Evolutionary conservation across 2,797 vertebrate genomes (phyloP).

Genomic region (Kryptopterus vitreolus): DNA sequence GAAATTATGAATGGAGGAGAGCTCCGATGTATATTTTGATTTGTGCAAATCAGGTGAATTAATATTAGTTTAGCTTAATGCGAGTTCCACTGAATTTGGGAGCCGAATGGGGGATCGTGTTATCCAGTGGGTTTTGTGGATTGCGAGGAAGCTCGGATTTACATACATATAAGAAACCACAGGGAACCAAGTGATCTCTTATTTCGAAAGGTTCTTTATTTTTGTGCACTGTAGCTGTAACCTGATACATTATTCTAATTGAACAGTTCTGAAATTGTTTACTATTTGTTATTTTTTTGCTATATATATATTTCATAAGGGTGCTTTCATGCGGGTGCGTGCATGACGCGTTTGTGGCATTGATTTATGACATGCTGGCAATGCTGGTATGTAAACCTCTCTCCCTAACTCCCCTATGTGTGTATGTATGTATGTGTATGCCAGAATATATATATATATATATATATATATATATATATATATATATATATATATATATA

Average conservation of each 20-base stretch:
- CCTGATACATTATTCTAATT: too few relatives aligned
- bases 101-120: constrained; percentile 34
- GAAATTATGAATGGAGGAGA: neutral
- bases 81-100: constrained; percentile 57
- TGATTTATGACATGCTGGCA: too few relatives aligned
- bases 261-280: too few relatives aligned
- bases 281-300: too few relatives aligned
- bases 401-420: too few relatives aligned
- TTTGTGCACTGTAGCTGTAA: neutral
- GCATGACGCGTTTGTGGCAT: too few relatives aligned
- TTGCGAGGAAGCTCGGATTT: neutral
- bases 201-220: neutral
- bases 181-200: neutral
- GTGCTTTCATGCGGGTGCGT: too few relatives aligned
- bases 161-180: neutral
- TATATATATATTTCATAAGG: neutral
- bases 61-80: constrained; percentile 74
- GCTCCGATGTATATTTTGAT: neutral
- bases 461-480: too few relatives aligned
- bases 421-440: too few relatives aligned
- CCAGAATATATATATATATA: too few relatives aligned
- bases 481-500: too few relatives aligned
- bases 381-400: too few relatives aligned
- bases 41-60: constrained; percentile 66
- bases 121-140: constrained; percentile 30